Base-by-base conservation (phyloP, 2,888 invertebrate species). In the Drosophila siamana region DNA sequence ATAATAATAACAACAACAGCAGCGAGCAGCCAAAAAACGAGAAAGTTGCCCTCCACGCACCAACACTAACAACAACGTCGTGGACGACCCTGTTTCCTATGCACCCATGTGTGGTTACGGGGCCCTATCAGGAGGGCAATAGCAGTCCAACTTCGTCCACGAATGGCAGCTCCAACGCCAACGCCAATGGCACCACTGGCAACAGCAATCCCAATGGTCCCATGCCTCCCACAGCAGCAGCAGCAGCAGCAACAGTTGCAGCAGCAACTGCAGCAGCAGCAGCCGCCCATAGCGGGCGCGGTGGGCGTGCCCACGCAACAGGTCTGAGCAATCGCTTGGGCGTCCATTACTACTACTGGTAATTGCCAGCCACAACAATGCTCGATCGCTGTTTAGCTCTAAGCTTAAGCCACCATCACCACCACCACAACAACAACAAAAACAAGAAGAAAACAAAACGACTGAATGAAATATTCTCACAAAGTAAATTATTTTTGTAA, bases 61-160 rank as follows among this genome's bases (percentile, higher is more conserved):
- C 92, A 89, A 96, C 96, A 51, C 94, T 95, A 90, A 96, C 96
- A 61, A 96, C 96, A 51, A 95, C 95, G 93, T 96, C 96, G 83
- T 95, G 96, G 95, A 96, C 96, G 62, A 97, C 96, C 74, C 93
- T 96, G 90, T 96, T 96, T 92, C 97, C 97, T 67, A 96, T 96
- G 96, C 96, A 96, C 91, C 96, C 96, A 46, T 97, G 97, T 93
- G 95, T 96, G 92, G 96, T 96, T 87, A 96, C 97, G 73, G 97
- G 97, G 76, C 96, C 96, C 67, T 97, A 96, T 93, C 96, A 96
- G 92, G 96, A 96, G 90, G 94, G 93, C 80, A 92, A 91, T 90
- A 92, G 91, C 91, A 92, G 92, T 91, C 91, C 92, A 76, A 90
- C 91, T 69, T 90, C 91, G 88, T 90, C 91, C 86, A 91, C 92